Evolutionary conservation across 2,113 vertebrate genomes (phyloP).

Genomic region (Geococcyx californianus): DNA sequence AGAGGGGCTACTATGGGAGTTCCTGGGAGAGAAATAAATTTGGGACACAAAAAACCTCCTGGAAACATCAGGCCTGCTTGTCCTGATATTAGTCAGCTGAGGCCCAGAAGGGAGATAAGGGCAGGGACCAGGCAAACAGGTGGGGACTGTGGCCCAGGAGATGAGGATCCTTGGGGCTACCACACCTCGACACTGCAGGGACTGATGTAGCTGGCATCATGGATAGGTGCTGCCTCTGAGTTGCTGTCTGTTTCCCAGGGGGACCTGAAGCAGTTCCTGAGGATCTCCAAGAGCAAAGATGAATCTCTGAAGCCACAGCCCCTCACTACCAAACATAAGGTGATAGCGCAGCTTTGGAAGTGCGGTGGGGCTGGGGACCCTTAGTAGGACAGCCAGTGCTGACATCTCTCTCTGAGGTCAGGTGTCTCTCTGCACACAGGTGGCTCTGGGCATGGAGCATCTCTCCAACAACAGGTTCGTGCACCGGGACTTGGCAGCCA

Average conservation of each 20-base stretch:
- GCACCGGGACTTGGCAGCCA: conserved; percentile 93
- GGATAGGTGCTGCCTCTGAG: background rate
- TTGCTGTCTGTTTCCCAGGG: conserved; percentile 75
- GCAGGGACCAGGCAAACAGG: background rate
- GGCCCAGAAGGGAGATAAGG: background rate
- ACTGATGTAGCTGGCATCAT: background rate
- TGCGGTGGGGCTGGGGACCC: background rate
- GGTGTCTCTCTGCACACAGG: conserved; percentile 92
- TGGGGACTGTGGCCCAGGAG: background rate
- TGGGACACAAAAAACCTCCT: background rate
- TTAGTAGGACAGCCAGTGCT: background rate
- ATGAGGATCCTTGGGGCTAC: background rate
- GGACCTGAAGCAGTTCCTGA: conserved; percentile 95
- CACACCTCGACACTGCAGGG: background rate
- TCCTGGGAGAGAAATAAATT: background rate
- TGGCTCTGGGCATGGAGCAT: conserved; percentile 96
- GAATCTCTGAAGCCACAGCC: conserved; percentile 91
- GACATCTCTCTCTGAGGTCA: conserved; percentile 53
- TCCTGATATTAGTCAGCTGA: background rate
- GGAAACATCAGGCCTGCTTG: background rate
- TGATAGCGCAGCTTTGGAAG: conserved; percentile 45
- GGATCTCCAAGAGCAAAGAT: conserved; percentile 94
- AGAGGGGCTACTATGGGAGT: background rate
- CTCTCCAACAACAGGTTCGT: conserved; percentile 93
- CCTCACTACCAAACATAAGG: conserved; percentile 95